Conservation (phyloP, 2,888 invertebrate species). For the Stenchaetothrips biformis region DNA sequence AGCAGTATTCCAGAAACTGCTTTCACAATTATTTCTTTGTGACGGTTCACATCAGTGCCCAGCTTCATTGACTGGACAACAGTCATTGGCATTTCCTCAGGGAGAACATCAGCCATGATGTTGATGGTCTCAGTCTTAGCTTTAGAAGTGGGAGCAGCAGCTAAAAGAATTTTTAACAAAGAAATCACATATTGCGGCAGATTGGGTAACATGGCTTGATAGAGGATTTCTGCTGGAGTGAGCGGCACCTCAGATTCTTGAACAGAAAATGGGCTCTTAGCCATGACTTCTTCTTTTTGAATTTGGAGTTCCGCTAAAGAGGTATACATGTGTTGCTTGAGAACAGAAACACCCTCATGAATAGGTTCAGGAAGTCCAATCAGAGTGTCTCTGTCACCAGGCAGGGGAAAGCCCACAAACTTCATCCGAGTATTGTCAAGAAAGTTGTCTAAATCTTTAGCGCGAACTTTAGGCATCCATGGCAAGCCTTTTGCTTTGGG, state of each 20-base stretch:
- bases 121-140: slow-evolving; percentile 96
- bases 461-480: slow-evolving; percentile 94
- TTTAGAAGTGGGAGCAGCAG: slow-evolving; percentile 98
- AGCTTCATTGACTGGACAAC: slow-evolving; percentile 91
- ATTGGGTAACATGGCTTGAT: slow-evolving; percentile 86
- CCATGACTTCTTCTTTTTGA: slow-evolving; percentile 84
- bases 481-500: slow-evolving; percentile 62
- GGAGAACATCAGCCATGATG: slow-evolving; percentile 95
- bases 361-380: slow-evolving; percentile 96
- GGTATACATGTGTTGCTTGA: slow-evolving; percentile 89
- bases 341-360: slow-evolving; percentile 88
- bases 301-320: slow-evolving; percentile 90
- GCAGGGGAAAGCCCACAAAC: slow-evolving; percentile 91
- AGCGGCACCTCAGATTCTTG: slow-evolving; percentile 71
- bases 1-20: slow-evolving; percentile 86
- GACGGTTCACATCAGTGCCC: slow-evolving; percentile 95
- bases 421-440: slow-evolving; percentile 86
- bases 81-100: slow-evolving; percentile 96
- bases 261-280: slow-evolving; percentile 83
- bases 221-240: slow-evolving; percentile 83
- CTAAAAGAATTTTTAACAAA: slow-evolving; percentile 89
- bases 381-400: slow-evolving; percentile 73
- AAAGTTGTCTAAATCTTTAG: slow-evolving; percentile 89
- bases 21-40: slow-evolving; percentile 98
- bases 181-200: slow-evolving; percentile 98